Evolutionary conservation across 2,797 vertebrate genomes (phyloP).

Genomic region (Masticophis lateralis): DNA sequence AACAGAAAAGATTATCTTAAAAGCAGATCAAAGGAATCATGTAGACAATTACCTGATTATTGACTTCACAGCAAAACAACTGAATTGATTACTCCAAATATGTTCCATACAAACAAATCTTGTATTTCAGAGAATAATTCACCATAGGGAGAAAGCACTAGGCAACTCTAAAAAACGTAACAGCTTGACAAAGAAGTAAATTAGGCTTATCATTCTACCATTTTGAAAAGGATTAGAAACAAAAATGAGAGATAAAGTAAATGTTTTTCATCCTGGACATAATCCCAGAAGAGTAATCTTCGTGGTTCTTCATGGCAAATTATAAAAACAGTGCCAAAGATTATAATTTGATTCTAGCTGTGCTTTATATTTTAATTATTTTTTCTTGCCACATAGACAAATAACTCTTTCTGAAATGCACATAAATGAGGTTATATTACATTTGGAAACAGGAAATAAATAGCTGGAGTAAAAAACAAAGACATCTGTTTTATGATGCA

Average conservation of each 20-base stretch:
- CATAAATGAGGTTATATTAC: slow-evolving; percentile 47
- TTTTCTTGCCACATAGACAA: slow-evolving; percentile 56
- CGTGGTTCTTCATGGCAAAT: slow-evolving; percentile 50
- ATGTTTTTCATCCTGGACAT: slow-evolving; percentile 55
- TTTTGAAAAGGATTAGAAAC: slow-evolving; percentile 55
- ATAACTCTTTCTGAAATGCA: slow-evolving; percentile 61
- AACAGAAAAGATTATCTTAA: slow-evolving; percentile 29
- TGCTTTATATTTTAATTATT: slow-evolving; percentile 65
- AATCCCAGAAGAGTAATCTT: slow-evolving; percentile 53
- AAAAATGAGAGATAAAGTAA: slow-evolving; percentile 50
- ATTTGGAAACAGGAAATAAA: slow-evolving; percentile 51
- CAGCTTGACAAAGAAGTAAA: slow-evolving; percentile 60
- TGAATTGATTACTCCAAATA: slow-evolving; percentile 44
- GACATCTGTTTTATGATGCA: slow-evolving; percentile 33
- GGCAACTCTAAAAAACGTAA: slow-evolving; percentile 47
- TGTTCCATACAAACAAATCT: slow-evolving; percentile 33
- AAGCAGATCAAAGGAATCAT: slow-evolving; percentile 42
- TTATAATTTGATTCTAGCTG: slow-evolving; percentile 60
- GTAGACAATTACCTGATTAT: slow-evolving; percentile 30
- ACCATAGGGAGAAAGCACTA: slow-evolving; percentile 30
- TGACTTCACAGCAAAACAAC: slow-evolving; percentile 45
- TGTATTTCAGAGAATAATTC: slow-evolving; percentile 57
- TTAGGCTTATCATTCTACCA: slow-evolving; percentile 48
- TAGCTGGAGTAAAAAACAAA: slow-evolving; percentile 24
- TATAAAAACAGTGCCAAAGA: slow-evolving; percentile 52